These are phyloP conservation scores for Lerema accius DNA, from an alignment of 1,140 invertebrate genomes.

Conservation along the genomic window DNA sequence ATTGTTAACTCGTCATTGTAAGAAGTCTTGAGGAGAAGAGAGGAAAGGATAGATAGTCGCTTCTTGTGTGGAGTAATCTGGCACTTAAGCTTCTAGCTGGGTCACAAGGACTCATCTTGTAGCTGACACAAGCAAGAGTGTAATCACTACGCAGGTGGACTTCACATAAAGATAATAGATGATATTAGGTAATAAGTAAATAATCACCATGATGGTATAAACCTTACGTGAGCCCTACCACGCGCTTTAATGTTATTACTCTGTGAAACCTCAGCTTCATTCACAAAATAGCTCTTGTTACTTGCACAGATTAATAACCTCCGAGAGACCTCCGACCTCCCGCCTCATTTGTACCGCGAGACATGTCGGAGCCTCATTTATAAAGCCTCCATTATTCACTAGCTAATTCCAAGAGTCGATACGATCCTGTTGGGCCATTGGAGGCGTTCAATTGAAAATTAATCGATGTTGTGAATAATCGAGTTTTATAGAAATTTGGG, in stretches of 20 bases:
- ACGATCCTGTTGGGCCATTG: constrained; percentile 4
- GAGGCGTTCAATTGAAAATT: constrained; percentile 6
- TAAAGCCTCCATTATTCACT: constrained; percentile 18
- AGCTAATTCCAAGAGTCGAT: constrained; percentile 19
- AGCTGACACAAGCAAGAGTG: no score
- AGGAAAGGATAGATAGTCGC: no score
- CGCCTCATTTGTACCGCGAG: constrained; percentile 21
- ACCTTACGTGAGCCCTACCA: no score
- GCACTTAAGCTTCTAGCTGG: no score
- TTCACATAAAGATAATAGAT: no score
- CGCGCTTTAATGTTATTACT: not conserved
- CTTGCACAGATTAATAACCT: constrained; percentile 24
- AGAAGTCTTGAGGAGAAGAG: no score
- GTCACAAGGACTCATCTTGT: no score
- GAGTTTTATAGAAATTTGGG: constrained; percentile 6
- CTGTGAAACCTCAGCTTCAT: not conserved
- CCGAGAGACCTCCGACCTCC: constrained; percentile 20
- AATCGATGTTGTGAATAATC: constrained; percentile 21
- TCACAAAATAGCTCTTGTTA: constrained; percentile 4
- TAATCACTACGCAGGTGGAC: no score
- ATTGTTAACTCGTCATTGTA: no score
- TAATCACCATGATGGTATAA: no score
- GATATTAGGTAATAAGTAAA: no score
- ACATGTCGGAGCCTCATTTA: constrained; percentile 15
- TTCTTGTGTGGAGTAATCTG: no score